A percentile compares a stretch with the other conserved stretches of the same genome.
Evolutionary conservation across 35 echinoderm and acorn worm genomes (phyloP).

Genomic region (Acanthaster planci): DNA sequence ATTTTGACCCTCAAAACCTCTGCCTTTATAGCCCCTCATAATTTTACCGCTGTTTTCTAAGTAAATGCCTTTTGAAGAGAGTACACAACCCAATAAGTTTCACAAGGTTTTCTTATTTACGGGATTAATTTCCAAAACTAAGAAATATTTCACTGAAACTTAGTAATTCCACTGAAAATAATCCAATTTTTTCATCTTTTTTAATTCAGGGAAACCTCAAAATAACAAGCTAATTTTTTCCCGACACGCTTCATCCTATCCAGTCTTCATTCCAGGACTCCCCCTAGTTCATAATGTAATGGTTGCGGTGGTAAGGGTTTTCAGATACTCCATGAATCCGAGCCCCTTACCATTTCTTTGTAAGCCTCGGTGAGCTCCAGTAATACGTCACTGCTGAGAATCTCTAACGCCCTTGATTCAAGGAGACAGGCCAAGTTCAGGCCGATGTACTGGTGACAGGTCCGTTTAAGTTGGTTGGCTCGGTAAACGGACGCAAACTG

Average conservation of each 20-base stretch:
- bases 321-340: not conserved
- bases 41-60: not conserved
- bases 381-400: conserved; percentile 70
- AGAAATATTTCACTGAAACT: too few species aligned
- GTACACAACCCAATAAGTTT: too few species aligned
- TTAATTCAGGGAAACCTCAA: too few species aligned
- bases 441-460: conserved; percentile 88
- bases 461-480: conserved; percentile 69
- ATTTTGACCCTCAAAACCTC: too few species aligned
- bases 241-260: not conserved
- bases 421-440: conserved; percentile 77
- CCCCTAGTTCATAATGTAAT: not conserved
- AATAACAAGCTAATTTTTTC: too few species aligned
- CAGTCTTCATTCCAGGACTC: not conserved
- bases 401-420: conserved; percentile 72
- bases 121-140: too few species aligned
- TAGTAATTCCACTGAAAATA: too few species aligned
- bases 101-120: too few species aligned
- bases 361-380: conserved; percentile 69
- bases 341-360: conserved; percentile 68
- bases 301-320: not conserved
- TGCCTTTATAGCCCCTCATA: not conserved
- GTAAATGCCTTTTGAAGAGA: too few species aligned
- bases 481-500: conserved; percentile 92
- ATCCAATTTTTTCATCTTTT: too few species aligned